Evolutionary conservation across 2,797 vertebrate genomes (phyloP), one percentile per base, ranked within the genome.

Genomic region (Todus mexicanus): DNA sequence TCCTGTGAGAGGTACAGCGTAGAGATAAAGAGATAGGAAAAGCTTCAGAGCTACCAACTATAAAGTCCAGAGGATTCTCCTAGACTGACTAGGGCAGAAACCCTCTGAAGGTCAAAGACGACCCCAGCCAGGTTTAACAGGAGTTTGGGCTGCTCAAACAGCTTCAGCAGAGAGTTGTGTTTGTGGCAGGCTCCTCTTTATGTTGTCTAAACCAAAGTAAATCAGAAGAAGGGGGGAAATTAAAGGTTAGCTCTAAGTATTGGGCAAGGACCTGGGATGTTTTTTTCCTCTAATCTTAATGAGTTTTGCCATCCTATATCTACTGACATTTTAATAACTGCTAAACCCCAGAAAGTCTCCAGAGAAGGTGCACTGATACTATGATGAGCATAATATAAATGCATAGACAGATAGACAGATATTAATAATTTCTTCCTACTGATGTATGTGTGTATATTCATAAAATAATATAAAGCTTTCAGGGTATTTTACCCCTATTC

Each of bases 401-500:
- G 89, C 93, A 94, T 91, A 92, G 96, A 96, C 80, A 95, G 91
- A 96, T 65, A 93, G 92, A 96, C 94, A 95, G 73, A 93, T 90
- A 94, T 94, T 96, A 96, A 93, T 93, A 94, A 96, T 91, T 87
- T 91, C 89, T 93, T 94, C 84, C 60, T 91, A 42, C 86, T 73
- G 78, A 95, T 92, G 87, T 95, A 89, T 84, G 73, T 51, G n/a
- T 92, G 76, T 91, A 87, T 95, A 92, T 92, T 95, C 56, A 48
- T 73, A 95, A 88, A 95, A 96, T 96, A 94, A 91, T 85, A 92
- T 93, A 84, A 95, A 89, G 96, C 95, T 95, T 94, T 95, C 94
- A 94, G 96, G 97, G 94, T 91, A 68, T 95, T 93, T 96, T 96
- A 95, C 90, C 90, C 75, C 95, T 93, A 78, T 96, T 96, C 96